Evolutionary conservation across 2,888 invertebrate genomes (phyloP), one percentile per base, ranked within the genome.

Genomic region (Vesta saturnalis): DNA sequence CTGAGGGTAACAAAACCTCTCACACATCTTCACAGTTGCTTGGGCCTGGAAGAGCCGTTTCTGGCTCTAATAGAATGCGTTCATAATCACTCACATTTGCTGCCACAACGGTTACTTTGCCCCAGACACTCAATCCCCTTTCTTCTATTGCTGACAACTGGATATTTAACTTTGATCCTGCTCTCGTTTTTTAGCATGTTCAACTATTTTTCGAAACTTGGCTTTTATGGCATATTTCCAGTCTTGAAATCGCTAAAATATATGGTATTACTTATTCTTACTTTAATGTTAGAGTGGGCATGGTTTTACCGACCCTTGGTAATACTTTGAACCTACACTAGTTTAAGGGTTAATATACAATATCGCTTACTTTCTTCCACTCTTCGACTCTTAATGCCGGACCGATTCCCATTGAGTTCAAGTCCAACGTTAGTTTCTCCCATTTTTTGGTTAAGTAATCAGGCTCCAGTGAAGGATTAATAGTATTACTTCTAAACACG

Each of bases 211-310:
- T 19, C 16, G 55, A 19, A 21, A 30, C 10, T 30, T 30, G 5
- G 5, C 10, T 10, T 30, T 30, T 6, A 30, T 30, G 5, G 30
- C 55, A 8, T 19, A 19, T 19, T 19, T 55, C 55, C 55, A 55
- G n/a, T 55, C 55, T 55, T 55, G 55, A 55, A 55, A 55, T 55
- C 55, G 16, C 22, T 55, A 55, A 55, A 55, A 55, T 55, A 19
- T 19, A 30, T 30, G 5, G 30, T 30, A 30, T 30, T 30, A 30
- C 6, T 30, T n/a, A n/a, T n/a, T n/a, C n/a, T n/a, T n/a, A n/a
- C n/a, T n/a, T n/a, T n/a, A n/a, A n/a, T n/a, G n/a, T n/a, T n/a
- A n/a, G n/a, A n/a, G n/a, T n/a, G n/a, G n/a, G n/a, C n/a, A n/a
- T n/a, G n/a, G n/a, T n/a, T n/a, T n/a, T n/a, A n/a, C n/a, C n/a